These are phyloP conservation scores for Muscicapa adusta DNA, from an alignment of 2,113 vertebrate species.

Conservation along the genomic window DNA sequence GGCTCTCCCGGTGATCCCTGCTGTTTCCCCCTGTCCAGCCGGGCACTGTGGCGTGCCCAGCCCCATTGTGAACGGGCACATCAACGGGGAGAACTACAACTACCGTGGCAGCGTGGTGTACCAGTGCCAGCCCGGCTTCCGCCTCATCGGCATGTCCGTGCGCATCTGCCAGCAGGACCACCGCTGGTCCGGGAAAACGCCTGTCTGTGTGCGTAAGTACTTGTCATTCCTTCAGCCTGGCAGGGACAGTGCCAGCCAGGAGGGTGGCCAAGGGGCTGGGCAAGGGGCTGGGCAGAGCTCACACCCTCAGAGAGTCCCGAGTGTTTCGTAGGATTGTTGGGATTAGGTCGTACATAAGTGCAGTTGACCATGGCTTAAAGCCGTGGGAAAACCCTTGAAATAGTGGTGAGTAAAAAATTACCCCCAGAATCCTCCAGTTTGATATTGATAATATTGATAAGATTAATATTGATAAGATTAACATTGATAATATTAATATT, in stretches of 20 bases:
- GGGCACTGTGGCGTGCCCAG: conserved; percentile 93
- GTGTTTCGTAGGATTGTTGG: too few species aligned
- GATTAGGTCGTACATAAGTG: too few species aligned
- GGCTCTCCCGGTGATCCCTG: accelerated
- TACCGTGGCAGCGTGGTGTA: conserved; percentile 97
- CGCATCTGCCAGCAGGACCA: conserved; percentile 98
- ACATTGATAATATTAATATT: too few species aligned
- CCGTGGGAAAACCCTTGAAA: too few species aligned
- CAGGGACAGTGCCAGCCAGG: neutral
- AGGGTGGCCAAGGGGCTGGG: neutral
- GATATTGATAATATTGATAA: too few species aligned
- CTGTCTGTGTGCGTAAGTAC: conserved; percentile 97
- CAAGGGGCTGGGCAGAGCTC: neutral
- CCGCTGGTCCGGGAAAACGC: conserved; percentile 91
- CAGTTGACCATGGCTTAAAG: too few species aligned
- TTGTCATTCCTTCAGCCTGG: neutral
- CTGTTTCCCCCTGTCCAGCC: conserved; percentile 41
- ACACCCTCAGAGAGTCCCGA: accelerated
- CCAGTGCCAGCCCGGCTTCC: conserved; percentile 93
- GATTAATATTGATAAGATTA: too few species aligned
- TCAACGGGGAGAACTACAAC: conserved; percentile 94
- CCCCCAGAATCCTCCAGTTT: too few species aligned
- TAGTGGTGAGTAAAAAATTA: too few species aligned
- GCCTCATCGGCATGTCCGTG: conserved; percentile 94
- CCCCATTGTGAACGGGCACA: conserved; percentile 93